These are phyloP conservation scores for Paraplagusia blochii DNA, from an alignment of 2,113 vertebrate genomes.

Conservation along the genomic window DNA sequence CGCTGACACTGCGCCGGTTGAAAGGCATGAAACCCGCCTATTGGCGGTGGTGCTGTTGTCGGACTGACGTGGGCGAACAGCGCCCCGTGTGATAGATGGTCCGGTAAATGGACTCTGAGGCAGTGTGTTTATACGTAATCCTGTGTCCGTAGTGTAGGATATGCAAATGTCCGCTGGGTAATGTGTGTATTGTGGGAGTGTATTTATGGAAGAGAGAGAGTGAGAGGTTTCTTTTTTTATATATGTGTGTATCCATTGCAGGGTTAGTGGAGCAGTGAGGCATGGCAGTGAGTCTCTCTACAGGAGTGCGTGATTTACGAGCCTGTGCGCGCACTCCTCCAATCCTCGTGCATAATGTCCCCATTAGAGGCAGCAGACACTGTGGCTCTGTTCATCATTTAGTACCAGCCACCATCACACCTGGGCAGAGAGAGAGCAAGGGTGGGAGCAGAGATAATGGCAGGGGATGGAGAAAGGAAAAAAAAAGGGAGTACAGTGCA, in stretches of 20 bases:
- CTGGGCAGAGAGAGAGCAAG: constrained; percentile 30
- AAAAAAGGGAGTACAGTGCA: constrained; percentile 32
- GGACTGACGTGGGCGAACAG: constrained; percentile 48
- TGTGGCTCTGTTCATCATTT: constrained; percentile 69
- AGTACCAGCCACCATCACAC: constrained; percentile 51
- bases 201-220: too few species aligned
- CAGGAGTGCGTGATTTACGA: constrained; percentile 67
- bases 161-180: constrained; percentile 15
- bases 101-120: constrained; percentile 34
- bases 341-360: constrained; percentile 69
- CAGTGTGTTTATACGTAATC: constrained; percentile 18
- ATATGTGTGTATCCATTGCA: constrained; percentile 26
- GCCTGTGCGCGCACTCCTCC: constrained; percentile 50
- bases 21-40: constrained; percentile 42
- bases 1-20: constrained; percentile 43
- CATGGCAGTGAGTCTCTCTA: constrained; percentile 47
- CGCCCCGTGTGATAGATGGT: constrained; percentile 30
- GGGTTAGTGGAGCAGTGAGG: constrained; percentile 60
- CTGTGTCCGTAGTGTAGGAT: background rate
- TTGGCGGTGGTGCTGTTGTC: constrained; percentile 34
- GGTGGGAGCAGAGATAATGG: background rate
- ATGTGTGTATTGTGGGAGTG: constrained; percentile 12
- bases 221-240: background rate
- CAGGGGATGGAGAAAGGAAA: constrained; percentile 20
- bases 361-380: constrained; percentile 66